A percentile compares a stretch with the other conserved stretches of the same genome.
phyloP scores from a whole-genome alignment of 2,888 invertebrate species.

The Rhopalosiphum nymphaeae region DNA sequence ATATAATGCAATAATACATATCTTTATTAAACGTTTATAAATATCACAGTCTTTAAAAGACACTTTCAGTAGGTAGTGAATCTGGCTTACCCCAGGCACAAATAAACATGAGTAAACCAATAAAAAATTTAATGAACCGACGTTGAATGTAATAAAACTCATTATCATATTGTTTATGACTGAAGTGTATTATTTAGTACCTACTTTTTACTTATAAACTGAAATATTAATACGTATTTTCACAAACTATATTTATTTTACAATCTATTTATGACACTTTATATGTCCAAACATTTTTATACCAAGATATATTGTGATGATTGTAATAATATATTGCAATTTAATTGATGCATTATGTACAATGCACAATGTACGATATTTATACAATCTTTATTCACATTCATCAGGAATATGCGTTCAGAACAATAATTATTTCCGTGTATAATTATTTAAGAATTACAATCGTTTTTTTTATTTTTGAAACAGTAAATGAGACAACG shows the following conservation, averaged over 20 bases:
- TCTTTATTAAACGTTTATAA: neutral
- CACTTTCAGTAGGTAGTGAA: neutral
- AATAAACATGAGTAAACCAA: neutral
- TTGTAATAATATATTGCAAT: neutral
- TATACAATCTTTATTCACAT: neutral
- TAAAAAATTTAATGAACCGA: neutral
- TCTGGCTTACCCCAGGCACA: neutral
- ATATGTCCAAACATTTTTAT: neutral
- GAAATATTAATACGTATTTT: neutral
- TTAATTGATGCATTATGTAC: neutral
- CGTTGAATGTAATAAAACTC: neutral
- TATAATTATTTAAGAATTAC: neutral
- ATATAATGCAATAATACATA: neutral
- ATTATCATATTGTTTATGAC: neutral
- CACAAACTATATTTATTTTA: neutral
- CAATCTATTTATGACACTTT: neutral
- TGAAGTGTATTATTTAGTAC: neutral
- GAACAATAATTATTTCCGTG: neutral
- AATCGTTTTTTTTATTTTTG: neutral
- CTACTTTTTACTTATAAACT: neutral
- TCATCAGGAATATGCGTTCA: neutral
- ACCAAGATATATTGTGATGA: neutral
- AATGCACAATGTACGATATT: neutral
- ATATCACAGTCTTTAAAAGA: neutral
- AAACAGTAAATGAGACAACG: neutral